phyloP scores from a whole-genome alignment of 2,888 invertebrate genomes.

The Hirtodrosophila histrioides region DNA sequence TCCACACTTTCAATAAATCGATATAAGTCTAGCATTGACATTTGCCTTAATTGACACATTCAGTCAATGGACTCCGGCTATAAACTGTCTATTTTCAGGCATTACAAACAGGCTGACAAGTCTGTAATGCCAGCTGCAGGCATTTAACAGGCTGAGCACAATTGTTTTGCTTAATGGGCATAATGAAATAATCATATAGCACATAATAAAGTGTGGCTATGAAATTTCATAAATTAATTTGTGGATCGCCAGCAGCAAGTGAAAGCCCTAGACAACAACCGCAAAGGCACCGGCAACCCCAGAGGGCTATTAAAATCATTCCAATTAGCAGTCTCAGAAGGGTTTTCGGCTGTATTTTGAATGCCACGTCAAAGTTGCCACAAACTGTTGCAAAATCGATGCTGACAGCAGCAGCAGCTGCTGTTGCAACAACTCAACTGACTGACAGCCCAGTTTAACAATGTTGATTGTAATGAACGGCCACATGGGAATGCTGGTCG shows the following conservation, averaged over 20 bases:
- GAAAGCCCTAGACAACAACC: neutral
- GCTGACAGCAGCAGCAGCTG: constrained; percentile 6
- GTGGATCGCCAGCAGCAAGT: neutral
- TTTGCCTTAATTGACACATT: too few species aligned
- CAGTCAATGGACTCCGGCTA: too few species aligned
- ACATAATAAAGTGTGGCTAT: constrained; percentile 23
- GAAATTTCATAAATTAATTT: constrained; percentile 30
- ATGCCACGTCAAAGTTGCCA: constrained; percentile 13
- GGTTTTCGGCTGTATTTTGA: constrained; percentile 5
- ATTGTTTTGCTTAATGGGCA: constrained; percentile 28
- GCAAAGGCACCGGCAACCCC: constrained; percentile 6
- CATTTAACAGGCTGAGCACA: constrained; percentile 1
- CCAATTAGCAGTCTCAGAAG: constrained; percentile 40
- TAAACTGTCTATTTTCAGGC: neutral
- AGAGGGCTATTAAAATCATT: constrained; percentile 35
- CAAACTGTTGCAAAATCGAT: constrained; percentile 29
- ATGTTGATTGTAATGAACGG: constrained; percentile 29
- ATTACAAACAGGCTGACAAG: neutral
- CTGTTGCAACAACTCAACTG: constrained; percentile 10
- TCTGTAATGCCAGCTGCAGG: neutral
- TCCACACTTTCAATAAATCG: too few species aligned
- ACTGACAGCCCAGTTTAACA: constrained; percentile 29
- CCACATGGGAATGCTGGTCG: constrained; percentile 5
- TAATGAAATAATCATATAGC: constrained; percentile 50
- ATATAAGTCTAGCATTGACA: neutral